Percentiles rank a stretch among this genome's conserved stretches.
Conservation (phyloP, 2,797 vertebrate species). For the Apodemus agrarius region DNA sequence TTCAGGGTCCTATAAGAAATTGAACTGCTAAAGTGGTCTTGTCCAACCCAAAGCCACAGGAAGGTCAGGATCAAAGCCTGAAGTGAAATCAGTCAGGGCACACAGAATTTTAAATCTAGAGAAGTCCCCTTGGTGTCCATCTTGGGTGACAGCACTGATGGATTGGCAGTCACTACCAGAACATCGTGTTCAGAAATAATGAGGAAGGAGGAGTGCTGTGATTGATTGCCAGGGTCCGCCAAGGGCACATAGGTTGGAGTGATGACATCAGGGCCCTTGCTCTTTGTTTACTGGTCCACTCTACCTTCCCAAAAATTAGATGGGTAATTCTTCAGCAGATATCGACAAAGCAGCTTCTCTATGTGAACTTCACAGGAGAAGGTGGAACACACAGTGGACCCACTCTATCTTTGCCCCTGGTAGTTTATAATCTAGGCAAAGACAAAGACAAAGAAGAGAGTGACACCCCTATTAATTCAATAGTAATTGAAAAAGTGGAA, state of each 20-base stretch:
- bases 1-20: not conserved
- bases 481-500: not conserved
- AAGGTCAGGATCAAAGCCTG: not conserved
- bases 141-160: not conserved
- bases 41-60: not conserved
- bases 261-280: not conserved
- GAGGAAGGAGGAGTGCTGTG: not conserved
- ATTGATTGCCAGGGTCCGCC: not conserved
- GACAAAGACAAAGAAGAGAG: not conserved
- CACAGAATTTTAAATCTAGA: not conserved
- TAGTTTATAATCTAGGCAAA: not conserved
- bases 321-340: not conserved
- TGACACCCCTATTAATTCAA: not conserved
- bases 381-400: not conserved
- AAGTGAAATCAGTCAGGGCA: not conserved
- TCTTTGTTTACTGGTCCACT: not conserved
- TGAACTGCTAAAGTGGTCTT: not conserved
- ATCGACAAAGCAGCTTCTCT: not conserved
- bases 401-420: not conserved
- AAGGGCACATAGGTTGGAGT: not conserved
- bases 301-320: not conserved
- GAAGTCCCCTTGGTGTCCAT: not conserved
- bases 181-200: not conserved
- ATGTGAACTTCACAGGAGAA: not conserved
- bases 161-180: not conserved